A percentile compares a stretch with the other conserved stretches of the same genome.
Conservation (phyloP, 2,113 vertebrate species). For the Danionella cerebrum region DNA sequence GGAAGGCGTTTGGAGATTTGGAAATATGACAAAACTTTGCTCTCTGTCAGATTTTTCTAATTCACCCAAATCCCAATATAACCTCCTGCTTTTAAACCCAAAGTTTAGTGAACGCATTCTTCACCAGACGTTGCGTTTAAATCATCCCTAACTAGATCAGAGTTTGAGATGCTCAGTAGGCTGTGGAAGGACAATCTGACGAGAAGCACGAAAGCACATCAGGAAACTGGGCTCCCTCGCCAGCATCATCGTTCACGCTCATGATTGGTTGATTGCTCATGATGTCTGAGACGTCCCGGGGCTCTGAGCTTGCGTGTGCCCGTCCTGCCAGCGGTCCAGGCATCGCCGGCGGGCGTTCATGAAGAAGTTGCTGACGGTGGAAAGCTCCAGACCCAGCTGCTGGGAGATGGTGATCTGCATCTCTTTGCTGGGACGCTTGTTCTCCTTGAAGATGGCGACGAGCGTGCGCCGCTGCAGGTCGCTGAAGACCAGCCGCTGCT, state of each 20-base stretch:
- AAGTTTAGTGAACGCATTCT: no score
- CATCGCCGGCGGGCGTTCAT: conserved; percentile 96
- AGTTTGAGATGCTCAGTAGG: no score
- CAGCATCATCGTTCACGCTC: conserved; percentile 77
- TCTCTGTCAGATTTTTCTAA: no score
- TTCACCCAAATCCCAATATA: no score
- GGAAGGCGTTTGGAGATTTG: no score
- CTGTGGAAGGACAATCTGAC: no score
- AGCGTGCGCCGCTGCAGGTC: conserved; percentile 97
- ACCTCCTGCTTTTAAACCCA: no score
- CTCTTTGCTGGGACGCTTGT: conserved; percentile 95
- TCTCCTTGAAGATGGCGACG: conserved; percentile 98
- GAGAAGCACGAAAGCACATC: no score
- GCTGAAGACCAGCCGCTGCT: conserved; percentile 97
- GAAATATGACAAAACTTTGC: no score
- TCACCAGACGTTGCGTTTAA: no score
- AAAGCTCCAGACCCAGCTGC: conserved; percentile 94
- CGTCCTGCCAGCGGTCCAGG: conserved; percentile 90
- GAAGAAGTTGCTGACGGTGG: conserved; percentile 99
- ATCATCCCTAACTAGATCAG: no score
- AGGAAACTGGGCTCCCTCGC: no score
- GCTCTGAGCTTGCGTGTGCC: conserved; percentile 71
- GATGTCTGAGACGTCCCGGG: conserved; percentile 75
- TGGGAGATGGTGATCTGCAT: conserved; percentile 98
- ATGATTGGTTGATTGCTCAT: conserved; percentile 84